These are phyloP conservation scores for Acrossocheilus fasciatus DNA, from an alignment of 2,797 vertebrate species.

Conservation along the genomic window DNA sequence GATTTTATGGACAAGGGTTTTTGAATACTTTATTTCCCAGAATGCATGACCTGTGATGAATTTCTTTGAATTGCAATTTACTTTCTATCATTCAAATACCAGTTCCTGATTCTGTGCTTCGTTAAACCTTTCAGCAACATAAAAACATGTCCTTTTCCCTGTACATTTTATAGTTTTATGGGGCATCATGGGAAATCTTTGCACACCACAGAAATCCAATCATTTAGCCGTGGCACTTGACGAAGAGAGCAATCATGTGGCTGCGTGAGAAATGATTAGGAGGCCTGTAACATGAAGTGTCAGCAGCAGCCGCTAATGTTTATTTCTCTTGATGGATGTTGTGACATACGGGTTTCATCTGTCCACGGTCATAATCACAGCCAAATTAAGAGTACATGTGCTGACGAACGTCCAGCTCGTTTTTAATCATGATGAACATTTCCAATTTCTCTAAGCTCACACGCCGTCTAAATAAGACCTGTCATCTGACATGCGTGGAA, in stretches of 20 bases:
- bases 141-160: background rate
- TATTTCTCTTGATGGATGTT: constrained; percentile 45
- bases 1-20: background rate
- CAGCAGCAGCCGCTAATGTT: background rate
- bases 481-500: background rate
- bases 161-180: background rate
- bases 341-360: constrained; percentile 36
- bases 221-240: constrained; percentile 35
- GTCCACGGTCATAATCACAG: constrained; percentile 40
- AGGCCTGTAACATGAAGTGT: constrained; percentile 43
- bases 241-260: constrained; percentile 28
- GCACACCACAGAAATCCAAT: constrained; percentile 33
- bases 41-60: background rate
- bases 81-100: background rate
- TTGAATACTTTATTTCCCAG: background rate
- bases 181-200: constrained; percentile 46
- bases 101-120: background rate
- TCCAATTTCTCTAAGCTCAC: constrained; percentile 16
- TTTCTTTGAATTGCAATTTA: background rate
- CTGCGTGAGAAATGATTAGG: constrained; percentile 19
- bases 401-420: background rate
- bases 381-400: constrained; percentile 7
- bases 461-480: background rate
- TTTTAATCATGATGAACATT: constrained; percentile 36
- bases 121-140: background rate